A percentile compares a stretch with the other conserved stretches of the same genome.
phyloP scores from a whole-genome alignment of 2,888 invertebrate genomes.

The Lasioglossum malachurum region DNA sequence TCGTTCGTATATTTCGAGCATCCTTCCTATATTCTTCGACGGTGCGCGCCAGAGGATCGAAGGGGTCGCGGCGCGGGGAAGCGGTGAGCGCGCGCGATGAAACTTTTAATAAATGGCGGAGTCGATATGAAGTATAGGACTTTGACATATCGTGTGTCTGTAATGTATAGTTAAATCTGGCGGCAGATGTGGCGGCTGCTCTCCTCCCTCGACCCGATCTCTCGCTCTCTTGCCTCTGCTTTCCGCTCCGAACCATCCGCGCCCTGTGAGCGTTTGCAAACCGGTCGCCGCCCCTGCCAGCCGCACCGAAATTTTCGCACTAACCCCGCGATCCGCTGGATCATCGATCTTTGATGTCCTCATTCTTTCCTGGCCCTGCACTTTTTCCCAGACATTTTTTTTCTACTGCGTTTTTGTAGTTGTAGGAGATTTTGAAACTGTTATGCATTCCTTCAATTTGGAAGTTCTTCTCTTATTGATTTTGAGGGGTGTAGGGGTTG shows the following conservation, averaged over 20 bases:
- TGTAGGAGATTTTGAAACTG: not conserved
- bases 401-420: too few species aligned
- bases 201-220: slow-evolving; percentile 68
- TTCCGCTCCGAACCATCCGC: slow-evolving; percentile 60
- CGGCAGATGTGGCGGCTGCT: slow-evolving; percentile 84
- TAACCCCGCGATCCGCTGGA: slow-evolving; percentile 66
- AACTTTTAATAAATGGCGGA: slow-evolving; percentile 85
- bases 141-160: slow-evolving; percentile 85
- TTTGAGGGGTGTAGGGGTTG: too few species aligned
- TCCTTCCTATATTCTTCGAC: slow-evolving; percentile 70
- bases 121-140: slow-evolving; percentile 85
- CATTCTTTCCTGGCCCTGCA: not conserved
- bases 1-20: slow-evolving; percentile 76
- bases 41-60: slow-evolving; percentile 60
- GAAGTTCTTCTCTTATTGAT: too few species aligned
- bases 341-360: not conserved
- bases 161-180: slow-evolving; percentile 85
- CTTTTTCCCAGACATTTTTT: not conserved
- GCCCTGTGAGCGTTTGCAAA: slow-evolving; percentile 55
- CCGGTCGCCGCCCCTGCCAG: slow-evolving; percentile 58
- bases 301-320: slow-evolving; percentile 32
- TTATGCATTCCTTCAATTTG: not conserved
- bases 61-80: slow-evolving; percentile 59
- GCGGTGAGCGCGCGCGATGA: slow-evolving; percentile 80
- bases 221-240: slow-evolving; percentile 57